Evolutionary conservation across 1,140 invertebrate genomes (phyloP), one percentile per base, ranked within the genome.

Genomic region (Scaptomyza montana): DNA sequence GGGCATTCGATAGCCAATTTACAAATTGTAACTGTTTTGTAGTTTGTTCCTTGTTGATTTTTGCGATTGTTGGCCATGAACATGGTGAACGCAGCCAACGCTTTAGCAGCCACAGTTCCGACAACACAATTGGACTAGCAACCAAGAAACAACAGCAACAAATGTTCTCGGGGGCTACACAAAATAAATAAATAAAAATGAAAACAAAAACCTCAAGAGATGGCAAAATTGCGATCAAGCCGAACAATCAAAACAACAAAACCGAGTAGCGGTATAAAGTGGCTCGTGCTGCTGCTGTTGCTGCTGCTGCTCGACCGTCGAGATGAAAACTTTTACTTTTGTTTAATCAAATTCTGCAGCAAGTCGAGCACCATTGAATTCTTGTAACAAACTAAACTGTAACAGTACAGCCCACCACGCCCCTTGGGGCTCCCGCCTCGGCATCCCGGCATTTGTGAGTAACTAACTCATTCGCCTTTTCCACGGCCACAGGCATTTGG

Each of bases 261-360:
- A 63, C 16, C 67, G 60, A 55, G 50, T 57, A 55, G 57, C 57
- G 41, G 60, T 49, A 69, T 53, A 80, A 74, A 86, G 70, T 74
- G 70, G 45, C 64, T 59, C 50, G 43, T 57, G 45, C 21, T 64
- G 51, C 30, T 33, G 28, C 28, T 30, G 0, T 2, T 30, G 39
- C 39, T 43, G 39, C 64, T 65, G 61, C 45, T 62, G 53, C 28
- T 72, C 57, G 55, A 36, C 57, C 54, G 51, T 62, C 62, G 51
- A 79, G 84, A 82, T 87, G 39, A 72, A 79, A 87, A 87, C 76
- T 87, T 87, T 87, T 79, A 79, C 84, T 87, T 89, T 87, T 87
- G 76, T 89, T 87, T 89, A 89, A 87, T 89, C 82, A 87, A 87
- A 87, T 87, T 84, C 79, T 77, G 69, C 57, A 77, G 65, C 69